Conservation (phyloP, 2,797 vertebrate species). For the Argya squamiceps region DNA sequence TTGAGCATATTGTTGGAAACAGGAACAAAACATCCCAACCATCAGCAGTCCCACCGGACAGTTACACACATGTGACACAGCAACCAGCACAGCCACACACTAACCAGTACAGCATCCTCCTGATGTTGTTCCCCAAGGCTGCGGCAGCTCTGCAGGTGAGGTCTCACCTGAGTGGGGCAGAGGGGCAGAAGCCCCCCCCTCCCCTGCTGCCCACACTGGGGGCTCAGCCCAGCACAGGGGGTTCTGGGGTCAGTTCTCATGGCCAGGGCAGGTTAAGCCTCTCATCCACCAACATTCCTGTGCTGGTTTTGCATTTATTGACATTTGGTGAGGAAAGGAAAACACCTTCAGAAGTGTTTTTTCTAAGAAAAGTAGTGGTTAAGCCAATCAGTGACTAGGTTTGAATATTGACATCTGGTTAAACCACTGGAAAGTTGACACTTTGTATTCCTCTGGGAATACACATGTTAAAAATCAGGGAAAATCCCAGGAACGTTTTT, state of each 20-base stretch:
- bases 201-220: neutral
- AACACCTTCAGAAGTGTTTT: neutral
- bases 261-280: neutral
- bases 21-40: neutral
- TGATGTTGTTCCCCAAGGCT: neutral
- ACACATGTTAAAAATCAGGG: neutral
- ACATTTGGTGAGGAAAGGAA: neutral
- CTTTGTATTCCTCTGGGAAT: neutral
- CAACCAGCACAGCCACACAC: neutral
- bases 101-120: rapidly evolving
- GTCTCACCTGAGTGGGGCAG: neutral
- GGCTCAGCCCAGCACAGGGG: neutral
- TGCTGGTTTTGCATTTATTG: neutral
- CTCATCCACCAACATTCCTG: neutral
- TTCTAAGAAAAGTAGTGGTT: neutral
- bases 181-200: neutral
- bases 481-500: neutral
- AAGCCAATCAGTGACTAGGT: neutral
- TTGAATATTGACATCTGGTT: neutral
- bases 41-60: neutral
- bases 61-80: neutral
- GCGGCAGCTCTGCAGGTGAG: neutral
- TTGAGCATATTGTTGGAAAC: neutral
- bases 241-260: neutral
- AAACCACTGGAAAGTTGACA: neutral